These are phyloP conservation scores for Enteromius viviparus DNA, from an alignment of 2,797 vertebrate species.

Conservation along the genomic window DNA sequence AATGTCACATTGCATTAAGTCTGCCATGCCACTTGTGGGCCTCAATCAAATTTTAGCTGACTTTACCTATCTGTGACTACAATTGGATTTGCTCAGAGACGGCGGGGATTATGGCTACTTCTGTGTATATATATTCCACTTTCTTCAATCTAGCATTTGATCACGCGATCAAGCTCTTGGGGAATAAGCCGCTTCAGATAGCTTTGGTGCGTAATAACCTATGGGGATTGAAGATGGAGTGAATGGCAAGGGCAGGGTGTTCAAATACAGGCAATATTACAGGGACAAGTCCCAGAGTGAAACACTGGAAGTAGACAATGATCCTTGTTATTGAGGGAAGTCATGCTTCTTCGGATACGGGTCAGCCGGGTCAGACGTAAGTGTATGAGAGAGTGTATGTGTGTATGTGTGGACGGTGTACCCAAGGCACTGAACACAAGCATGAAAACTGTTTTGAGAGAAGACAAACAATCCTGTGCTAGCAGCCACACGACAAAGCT, in stretches of 20 bases:
- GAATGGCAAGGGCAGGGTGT: conserved; percentile 42
- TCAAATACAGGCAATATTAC: conserved; percentile 44
- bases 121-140: conserved; percentile 63
- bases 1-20: conserved; percentile 71
- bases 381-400: conserved; percentile 17
- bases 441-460: conserved; percentile 19
- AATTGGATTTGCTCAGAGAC: conserved; percentile 72
- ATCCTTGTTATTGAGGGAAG: conserved; percentile 55
- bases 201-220: conserved; percentile 70
- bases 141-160: conserved; percentile 68
- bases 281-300: conserved; percentile 57
- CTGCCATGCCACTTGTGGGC: conserved; percentile 59
- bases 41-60: conserved; percentile 71
- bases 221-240: conserved; percentile 53
- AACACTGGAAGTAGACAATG: conserved; percentile 64
- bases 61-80: conserved; percentile 60
- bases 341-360: conserved; percentile 38
- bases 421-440: conserved; percentile 3
- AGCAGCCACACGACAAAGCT: not conserved
- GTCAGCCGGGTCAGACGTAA: conserved; percentile 41
- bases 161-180: conserved; percentile 67
- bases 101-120: conserved; percentile 69
- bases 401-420: not conserved
- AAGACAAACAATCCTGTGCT: conserved; percentile 54
- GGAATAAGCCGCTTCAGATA: conserved; percentile 67